A percentile compares a stretch with the other conserved stretches of the same genome.
phyloP scores from a whole-genome alignment of 2,888 invertebrate genomes.

The Pediacus dermestoides region DNA sequence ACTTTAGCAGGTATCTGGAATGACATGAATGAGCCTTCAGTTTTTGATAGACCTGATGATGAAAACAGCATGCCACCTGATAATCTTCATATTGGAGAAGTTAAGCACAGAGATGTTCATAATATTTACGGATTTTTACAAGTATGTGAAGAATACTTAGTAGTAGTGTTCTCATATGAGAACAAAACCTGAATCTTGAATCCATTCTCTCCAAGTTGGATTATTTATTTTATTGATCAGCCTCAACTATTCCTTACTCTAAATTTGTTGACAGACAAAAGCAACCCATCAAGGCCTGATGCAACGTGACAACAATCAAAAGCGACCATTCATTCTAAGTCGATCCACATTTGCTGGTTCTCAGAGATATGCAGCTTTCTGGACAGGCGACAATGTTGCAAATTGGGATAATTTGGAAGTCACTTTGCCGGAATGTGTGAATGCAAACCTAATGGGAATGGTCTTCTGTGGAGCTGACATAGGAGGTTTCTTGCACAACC shows the following conservation, averaged over 20 bases:
- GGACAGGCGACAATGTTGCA: conserved; percentile 97
- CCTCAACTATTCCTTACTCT: conserved; percentile 5
- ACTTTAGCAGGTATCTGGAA: conserved; percentile 88
- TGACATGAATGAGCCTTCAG: conserved; percentile 99
- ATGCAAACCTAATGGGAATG: conserved; percentile 68
- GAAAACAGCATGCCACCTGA: conserved; percentile 94
- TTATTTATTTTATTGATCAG: too few relatives aligned
- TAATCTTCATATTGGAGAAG: conserved; percentile 72
- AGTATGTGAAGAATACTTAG: background rate
- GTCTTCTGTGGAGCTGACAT: conserved; percentile 93
- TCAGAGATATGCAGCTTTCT: conserved; percentile 85
- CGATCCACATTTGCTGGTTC: conserved; percentile 88
- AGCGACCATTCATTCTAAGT: conserved; percentile 85
- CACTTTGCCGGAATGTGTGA: conserved; percentile 87
- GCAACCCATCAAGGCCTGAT: conserved; percentile 61
- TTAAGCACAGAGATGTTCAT: conserved; percentile 87
- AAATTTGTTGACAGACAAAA: conserved; percentile 50
- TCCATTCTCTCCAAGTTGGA: too few relatives aligned
- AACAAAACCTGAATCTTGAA: too few relatives aligned
- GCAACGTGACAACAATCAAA: conserved; percentile 54
- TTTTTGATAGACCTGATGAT: conserved; percentile 68
- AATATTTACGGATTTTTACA: conserved; percentile 79
- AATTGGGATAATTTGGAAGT: conserved; percentile 87
- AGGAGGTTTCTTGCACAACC: conserved; percentile 94
- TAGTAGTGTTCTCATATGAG: too few relatives aligned